These are phyloP conservation scores for Drosophila tropicalis DNA, from an alignment of 1,140 invertebrate genomes.

Conservation along the genomic window DNA sequence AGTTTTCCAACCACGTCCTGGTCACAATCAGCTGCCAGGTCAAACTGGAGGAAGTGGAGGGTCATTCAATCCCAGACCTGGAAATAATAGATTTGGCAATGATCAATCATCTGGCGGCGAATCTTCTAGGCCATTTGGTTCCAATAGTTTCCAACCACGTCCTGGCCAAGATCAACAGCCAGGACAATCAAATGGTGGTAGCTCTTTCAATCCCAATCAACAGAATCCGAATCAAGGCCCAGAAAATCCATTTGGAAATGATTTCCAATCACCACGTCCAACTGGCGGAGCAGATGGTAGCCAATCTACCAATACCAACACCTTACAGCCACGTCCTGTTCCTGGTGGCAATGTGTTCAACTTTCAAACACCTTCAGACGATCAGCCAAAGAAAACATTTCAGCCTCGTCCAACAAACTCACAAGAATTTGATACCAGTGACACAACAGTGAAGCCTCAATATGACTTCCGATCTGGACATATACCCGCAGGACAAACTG, in stretches of 20 bases:
- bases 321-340: slow-evolving; percentile 48
- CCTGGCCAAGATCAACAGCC: slow-evolving; percentile 8
- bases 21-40: not conserved
- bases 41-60: not conserved
- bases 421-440: not conserved
- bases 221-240: too few species aligned
- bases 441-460: not conserved
- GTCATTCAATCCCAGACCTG: not conserved
- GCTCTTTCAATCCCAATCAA: not conserved
- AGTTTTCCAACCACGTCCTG: slow-evolving; percentile 9
- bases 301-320: not conserved
- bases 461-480: not conserved
- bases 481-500: not conserved
- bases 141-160: slow-evolving; percentile 4
- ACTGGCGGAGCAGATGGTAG: not conserved
- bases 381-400: slow-evolving; percentile 7
- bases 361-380: slow-evolving; percentile 26
- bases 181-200: not conserved
- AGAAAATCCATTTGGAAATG: too few species aligned
- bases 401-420: slow-evolving; percentile 38
- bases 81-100: slow-evolving; percentile 5
- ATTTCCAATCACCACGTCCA: slow-evolving; percentile 9
- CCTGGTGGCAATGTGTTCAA: not conserved
- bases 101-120: not conserved
- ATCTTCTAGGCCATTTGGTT: not conserved